Evolutionary conservation across 2,797 vertebrate species (phyloP).

Genomic region (Amphiprion clarkii): DNA sequence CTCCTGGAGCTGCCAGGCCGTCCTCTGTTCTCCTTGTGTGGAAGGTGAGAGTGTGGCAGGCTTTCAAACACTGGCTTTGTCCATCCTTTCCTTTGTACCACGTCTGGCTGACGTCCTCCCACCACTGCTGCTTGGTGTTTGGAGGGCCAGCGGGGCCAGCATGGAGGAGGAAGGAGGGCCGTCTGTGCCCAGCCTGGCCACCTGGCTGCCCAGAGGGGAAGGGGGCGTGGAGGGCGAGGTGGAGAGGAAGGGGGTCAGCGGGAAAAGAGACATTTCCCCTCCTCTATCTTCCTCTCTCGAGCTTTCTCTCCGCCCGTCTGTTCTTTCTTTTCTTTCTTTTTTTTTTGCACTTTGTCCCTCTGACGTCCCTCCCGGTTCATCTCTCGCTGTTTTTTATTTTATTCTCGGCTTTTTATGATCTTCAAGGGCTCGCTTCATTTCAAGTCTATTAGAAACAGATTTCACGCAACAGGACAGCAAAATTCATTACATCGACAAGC

Average conservation of each 20-base stretch:
- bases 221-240: slow-evolving; percentile 69
- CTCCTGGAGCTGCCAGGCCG: slow-evolving; percentile 18
- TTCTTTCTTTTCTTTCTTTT: slow-evolving; percentile 45
- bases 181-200: slow-evolving; percentile 81
- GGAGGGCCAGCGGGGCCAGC: slow-evolving; percentile 76
- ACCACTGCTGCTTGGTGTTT: slow-evolving; percentile 67
- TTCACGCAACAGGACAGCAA: neutral
- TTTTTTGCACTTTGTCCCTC: slow-evolving; percentile 34
- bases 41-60: slow-evolving; percentile 55
- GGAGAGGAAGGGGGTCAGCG: slow-evolving; percentile 75
- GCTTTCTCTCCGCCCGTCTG: slow-evolving; percentile 55
- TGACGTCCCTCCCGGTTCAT: slow-evolving; percentile 14
- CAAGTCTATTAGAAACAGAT: slow-evolving; percentile 8
- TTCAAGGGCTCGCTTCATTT: slow-evolving; percentile 1
- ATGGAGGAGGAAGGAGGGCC: slow-evolving; percentile 79
- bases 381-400: neutral
- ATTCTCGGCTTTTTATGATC: slow-evolving; percentile 6
- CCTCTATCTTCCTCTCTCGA: slow-evolving; percentile 26
- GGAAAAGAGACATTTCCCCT: slow-evolving; percentile 62
- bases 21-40: slow-evolving; percentile 45
- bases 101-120: slow-evolving; percentile 69
- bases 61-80: slow-evolving; percentile 56
- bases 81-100: slow-evolving; percentile 66
- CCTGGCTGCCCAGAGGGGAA: slow-evolving; percentile 82
- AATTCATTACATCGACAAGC: neutral